phyloP scores from a whole-genome alignment of 2,888 invertebrate species.

The Isoperla grammatica region DNA sequence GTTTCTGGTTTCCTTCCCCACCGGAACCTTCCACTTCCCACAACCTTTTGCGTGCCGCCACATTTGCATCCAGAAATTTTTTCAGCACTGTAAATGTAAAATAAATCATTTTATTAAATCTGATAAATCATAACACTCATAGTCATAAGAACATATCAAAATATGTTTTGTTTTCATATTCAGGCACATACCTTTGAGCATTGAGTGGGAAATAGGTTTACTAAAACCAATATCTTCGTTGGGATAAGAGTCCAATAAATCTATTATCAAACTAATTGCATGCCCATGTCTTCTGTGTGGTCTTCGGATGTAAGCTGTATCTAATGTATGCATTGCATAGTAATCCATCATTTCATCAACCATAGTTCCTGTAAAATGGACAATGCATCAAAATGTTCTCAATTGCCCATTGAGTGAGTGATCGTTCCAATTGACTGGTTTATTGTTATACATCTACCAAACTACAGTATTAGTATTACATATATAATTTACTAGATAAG shows the following conservation, averaged over 20 bases:
- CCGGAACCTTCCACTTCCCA: constrained; percentile 42
- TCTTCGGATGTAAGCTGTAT: constrained; percentile 41
- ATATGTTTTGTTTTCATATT: too few relatives aligned
- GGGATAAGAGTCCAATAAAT: constrained; percentile 37
- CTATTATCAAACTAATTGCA: constrained; percentile 39
- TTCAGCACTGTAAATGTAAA: constrained; percentile 40
- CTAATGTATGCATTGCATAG: constrained; percentile 41
- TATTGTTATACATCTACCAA: too few relatives aligned
- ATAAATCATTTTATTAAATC: too few relatives aligned
- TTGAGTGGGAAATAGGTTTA: constrained; percentile 41
- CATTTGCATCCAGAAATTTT: constrained; percentile 38
- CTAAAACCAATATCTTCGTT: constrained; percentile 42
- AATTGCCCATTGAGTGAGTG: too few relatives aligned
- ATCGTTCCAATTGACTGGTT: too few relatives aligned
- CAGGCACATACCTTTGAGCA: constrained; percentile 39
- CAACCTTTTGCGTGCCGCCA: constrained; percentile 39
- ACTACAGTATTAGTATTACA: too few relatives aligned
- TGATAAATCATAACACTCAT: too few relatives aligned
- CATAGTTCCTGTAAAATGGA: constrained; percentile 36
- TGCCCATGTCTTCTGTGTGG: constrained; percentile 39
- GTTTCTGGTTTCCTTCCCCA: constrained; percentile 38
- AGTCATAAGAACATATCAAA: too few relatives aligned
- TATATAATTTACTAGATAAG: too few relatives aligned
- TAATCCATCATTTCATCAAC: constrained; percentile 35
- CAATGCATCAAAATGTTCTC: background rate